phyloP scores from a whole-genome alignment of 2,113 vertebrate genomes.

The Calyptomena viridis region DNA sequence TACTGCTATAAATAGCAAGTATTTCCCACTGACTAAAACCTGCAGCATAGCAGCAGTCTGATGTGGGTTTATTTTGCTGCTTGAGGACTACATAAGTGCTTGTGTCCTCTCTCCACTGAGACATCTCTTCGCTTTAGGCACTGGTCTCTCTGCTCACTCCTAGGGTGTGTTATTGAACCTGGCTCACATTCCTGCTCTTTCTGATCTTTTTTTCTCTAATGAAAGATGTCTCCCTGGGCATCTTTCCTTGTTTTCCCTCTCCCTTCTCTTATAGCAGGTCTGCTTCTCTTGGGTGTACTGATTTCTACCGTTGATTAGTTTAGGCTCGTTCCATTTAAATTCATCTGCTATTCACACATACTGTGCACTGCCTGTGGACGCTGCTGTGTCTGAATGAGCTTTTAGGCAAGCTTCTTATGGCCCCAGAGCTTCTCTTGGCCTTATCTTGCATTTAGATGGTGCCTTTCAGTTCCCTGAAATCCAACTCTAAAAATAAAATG shows the following conservation, averaged over 20 bases:
- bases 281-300: background rate
- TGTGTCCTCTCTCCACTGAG: background rate
- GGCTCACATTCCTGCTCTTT: background rate
- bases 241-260: background rate
- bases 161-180: background rate
- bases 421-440: background rate
- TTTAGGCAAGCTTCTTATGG: background rate
- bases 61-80: background rate
- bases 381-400: background rate
- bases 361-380: background rate
- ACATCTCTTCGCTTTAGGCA: background rate
- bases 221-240: background rate
- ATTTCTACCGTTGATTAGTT: background rate
- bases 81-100: conserved; percentile 8
- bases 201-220: background rate
- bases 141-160: background rate
- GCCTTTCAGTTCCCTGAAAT: background rate
- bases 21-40: conserved; percentile 42
- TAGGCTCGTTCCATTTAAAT: background rate
- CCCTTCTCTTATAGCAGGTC: background rate
- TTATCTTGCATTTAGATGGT: background rate
- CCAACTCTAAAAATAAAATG: background rate
- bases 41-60: conserved; percentile 24
- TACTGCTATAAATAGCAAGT: conserved; percentile 28
- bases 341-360: background rate